Base-by-base conservation (phyloP, 2,113 vertebrate genomes). In the Anarrhichthys ocellatus region DNA sequence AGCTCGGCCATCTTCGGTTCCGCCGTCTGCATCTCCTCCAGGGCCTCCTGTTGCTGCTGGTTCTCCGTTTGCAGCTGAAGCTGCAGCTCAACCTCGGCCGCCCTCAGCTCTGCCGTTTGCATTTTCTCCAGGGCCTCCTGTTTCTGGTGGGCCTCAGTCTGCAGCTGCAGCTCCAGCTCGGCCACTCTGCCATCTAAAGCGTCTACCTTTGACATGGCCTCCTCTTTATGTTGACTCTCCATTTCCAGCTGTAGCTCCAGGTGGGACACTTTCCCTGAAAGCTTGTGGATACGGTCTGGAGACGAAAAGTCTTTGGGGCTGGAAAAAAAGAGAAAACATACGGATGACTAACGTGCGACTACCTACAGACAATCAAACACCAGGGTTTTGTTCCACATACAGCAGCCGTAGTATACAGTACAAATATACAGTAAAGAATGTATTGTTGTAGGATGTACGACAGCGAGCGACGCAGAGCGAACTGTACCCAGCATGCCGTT, bases 161-260 rank as follows among this genome's bases (percentile, higher is more conserved):
- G 79, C 13, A 80, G 76, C 75, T 86, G 73, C 6, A 71, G 65
- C 69, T 95, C 87, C 66, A 94, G 80, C 34, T 89, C 88, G 1
- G 52, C 46, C 2, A 24, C 18, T 58, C 36, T 24, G 20, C 11
- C 29, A 2, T 80, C 79, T 18, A 7, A 4, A 0, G 10, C 8
- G 2, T 67, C 52, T 0, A 22, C 50, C 2, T 61, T 83, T 15
- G 61, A 22, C 15, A 38, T 8, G 14, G 86, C 82, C 3, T 52
- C 80, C 9, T 34, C 68, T 48, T 82, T 93, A 2, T 92, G 91
- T 13, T 70, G 82, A 52, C 29, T 85, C 71, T 93, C 84, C 0
- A 24, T 59, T 34, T 94, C 87, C 5, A 96, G 70, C 64, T 93
- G 88, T 10, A 69, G 3, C 77, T 94, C 90, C 61, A 95, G 81